These are phyloP conservation scores for Dipodomys spectabilis DNA, from an alignment of 2,113 vertebrate species.

Conservation along the genomic window DNA sequence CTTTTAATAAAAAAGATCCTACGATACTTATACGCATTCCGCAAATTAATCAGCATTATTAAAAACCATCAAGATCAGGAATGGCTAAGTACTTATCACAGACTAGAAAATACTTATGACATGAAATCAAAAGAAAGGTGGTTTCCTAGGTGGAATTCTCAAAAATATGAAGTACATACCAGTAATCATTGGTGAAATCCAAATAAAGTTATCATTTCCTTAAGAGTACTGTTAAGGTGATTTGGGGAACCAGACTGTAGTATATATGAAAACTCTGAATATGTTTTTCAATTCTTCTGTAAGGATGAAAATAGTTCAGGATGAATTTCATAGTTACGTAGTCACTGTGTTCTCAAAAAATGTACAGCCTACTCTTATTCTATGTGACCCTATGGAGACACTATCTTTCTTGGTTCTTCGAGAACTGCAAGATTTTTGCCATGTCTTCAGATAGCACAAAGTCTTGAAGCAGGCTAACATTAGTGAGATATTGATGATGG, in stretches of 20 bases:
- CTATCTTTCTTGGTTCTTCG: background rate
- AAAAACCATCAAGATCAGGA: background rate
- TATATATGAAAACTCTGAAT: background rate
- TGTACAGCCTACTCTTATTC: background rate
- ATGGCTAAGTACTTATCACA: background rate
- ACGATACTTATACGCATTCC: background rate
- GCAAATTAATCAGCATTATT: background rate
- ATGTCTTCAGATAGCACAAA: background rate
- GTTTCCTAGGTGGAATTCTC: background rate
- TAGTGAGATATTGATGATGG: background rate
- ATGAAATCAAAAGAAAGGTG: background rate
- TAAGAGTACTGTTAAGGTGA: background rate
- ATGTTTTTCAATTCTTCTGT: background rate
- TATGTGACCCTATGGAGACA: background rate
- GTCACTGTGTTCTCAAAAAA: background rate
- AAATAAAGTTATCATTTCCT: background rate
- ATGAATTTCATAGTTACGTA: background rate
- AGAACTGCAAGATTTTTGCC: background rate
- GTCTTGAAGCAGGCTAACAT: background rate
- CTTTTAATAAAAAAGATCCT: background rate
- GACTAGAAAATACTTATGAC: background rate
- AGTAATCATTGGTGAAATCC: background rate
- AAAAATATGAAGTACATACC: background rate
- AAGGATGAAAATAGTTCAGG: slow-evolving; percentile 3
- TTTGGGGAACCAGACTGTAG: background rate